Evolutionary conservation across 2,113 vertebrate species (phyloP).

Genomic region (Melanerpes formicivorus): DNA sequence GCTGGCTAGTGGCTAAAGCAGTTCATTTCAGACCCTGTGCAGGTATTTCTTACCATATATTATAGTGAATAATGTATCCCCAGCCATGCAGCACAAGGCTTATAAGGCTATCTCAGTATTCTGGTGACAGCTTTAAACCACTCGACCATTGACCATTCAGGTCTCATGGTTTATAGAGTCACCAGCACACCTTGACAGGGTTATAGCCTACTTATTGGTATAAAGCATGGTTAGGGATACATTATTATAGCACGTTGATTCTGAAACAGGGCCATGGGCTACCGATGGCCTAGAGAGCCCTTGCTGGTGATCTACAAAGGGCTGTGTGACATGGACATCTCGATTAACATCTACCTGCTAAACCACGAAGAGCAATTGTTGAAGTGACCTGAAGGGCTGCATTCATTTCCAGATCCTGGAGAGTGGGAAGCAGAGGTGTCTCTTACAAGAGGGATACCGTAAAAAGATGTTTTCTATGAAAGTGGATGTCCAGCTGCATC

Average conservation of each 20-base stretch:
- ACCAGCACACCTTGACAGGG: conserved; percentile 75
- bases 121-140: conserved; percentile 75
- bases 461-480: background rate
- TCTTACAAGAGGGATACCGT: background rate
- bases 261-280: conserved; percentile 46
- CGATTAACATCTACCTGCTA: background rate
- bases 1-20: conserved; percentile 71
- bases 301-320: conserved; percentile 45
- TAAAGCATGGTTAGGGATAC: conserved; percentile 75
- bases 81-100: conserved; percentile 71
- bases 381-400: background rate
- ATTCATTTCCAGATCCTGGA: background rate
- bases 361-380: background rate
- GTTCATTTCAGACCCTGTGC: conserved; percentile 65
- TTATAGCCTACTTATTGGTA: conserved; percentile 74
- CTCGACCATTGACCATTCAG: conserved; percentile 75
- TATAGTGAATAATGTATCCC: conserved; percentile 73
- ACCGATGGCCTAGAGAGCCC: conserved; percentile 18
- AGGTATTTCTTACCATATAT: conserved; percentile 72
- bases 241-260: conserved; percentile 68
- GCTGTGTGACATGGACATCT: background rate
- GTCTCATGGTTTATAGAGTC: conserved; percentile 76
- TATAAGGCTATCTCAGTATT: conserved; percentile 74
- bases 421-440: background rate
- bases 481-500: background rate